phyloP scores from a whole-genome alignment of 2,113 vertebrate genomes.

The Plectropomus leopardus region DNA sequence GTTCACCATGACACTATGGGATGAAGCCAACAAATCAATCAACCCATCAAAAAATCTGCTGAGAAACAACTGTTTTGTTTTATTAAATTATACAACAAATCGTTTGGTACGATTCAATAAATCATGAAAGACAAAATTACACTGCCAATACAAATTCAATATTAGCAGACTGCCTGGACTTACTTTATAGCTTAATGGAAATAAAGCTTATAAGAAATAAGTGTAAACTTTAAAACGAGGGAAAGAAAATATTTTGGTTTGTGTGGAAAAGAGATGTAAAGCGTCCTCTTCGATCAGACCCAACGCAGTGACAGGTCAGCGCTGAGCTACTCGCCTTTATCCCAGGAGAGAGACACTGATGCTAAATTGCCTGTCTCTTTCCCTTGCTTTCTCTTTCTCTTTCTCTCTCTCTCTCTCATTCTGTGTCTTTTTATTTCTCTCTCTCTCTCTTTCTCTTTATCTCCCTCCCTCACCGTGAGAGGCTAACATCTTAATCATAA shows the following conservation, averaged over 20 bases:
- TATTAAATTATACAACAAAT: neutral
- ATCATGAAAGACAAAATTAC: neutral
- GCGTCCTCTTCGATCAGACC: constrained; percentile 35
- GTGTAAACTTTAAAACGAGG: neutral
- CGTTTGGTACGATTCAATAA: neutral
- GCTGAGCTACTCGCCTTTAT: constrained; percentile 1
- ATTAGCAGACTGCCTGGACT: neutral
- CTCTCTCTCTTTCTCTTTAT: neutral
- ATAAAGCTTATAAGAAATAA: neutral
- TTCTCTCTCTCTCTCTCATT: neutral
- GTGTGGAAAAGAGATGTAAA: constrained; percentile 1
- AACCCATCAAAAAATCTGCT: neutral
- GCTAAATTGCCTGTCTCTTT: constrained; percentile 64
- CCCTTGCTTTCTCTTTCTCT: neutral
- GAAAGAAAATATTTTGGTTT: neutral
- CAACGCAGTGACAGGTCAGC: constrained; percentile 51
- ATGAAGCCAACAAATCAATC: neutral
- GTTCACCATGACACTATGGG: neutral
- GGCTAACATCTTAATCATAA: constrained; percentile 77
- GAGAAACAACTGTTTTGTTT: too few species aligned
- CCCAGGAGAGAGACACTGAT: constrained; percentile 50
- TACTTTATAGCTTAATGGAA: neutral
- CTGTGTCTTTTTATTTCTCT: neutral
- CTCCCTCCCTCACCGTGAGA: constrained; percentile 24
- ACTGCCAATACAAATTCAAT: neutral